Evolutionary conservation across 1,140 invertebrate genomes (phyloP).

Genomic region (Drosophila tsacasi): DNA sequence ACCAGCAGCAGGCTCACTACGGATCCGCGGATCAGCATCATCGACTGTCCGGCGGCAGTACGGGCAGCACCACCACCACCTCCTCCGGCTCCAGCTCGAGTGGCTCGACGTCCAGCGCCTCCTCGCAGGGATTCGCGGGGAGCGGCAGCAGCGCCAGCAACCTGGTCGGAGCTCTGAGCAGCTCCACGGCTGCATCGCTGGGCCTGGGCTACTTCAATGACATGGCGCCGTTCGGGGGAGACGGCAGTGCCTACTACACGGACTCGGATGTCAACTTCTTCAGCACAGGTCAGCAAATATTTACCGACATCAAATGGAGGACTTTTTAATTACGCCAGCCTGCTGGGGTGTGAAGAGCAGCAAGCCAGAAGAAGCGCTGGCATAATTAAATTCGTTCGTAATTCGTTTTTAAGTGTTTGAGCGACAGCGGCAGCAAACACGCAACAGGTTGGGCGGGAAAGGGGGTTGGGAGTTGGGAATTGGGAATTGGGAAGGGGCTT

Average conservation of each 20-base stretch:
- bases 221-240: slow-evolving; percentile 70
- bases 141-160: slow-evolving; percentile 26
- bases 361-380: slow-evolving; percentile 55
- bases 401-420: slow-evolving; percentile 75
- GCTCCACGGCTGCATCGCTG: slow-evolving; percentile 73
- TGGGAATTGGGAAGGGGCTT: background rate
- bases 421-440: slow-evolving; percentile 45
- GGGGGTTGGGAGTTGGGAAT: background rate
- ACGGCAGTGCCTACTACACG: slow-evolving; percentile 75
- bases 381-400: slow-evolving; percentile 77
- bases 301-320: slow-evolving; percentile 73
- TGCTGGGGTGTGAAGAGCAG: slow-evolving; percentile 68
- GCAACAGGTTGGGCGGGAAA: slow-evolving; percentile 62
- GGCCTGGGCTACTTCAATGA: slow-evolving; percentile 82
- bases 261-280: slow-evolving; percentile 84
- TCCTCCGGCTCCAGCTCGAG: slow-evolving; percentile 73
- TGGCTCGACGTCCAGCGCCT: slow-evolving; percentile 64
- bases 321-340: slow-evolving; percentile 69
- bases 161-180: slow-evolving; percentile 66
- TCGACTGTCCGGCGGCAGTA: slow-evolving; percentile 80
- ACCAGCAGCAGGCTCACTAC: slow-evolving; percentile 44
- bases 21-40: slow-evolving; percentile 50
- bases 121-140: slow-evolving; percentile 54
- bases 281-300: slow-evolving; percentile 76
- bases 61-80: slow-evolving; percentile 73